Evolutionary conservation across 1,140 invertebrate genomes (phyloP).

Genomic region (Trichonephila clavata): DNA sequence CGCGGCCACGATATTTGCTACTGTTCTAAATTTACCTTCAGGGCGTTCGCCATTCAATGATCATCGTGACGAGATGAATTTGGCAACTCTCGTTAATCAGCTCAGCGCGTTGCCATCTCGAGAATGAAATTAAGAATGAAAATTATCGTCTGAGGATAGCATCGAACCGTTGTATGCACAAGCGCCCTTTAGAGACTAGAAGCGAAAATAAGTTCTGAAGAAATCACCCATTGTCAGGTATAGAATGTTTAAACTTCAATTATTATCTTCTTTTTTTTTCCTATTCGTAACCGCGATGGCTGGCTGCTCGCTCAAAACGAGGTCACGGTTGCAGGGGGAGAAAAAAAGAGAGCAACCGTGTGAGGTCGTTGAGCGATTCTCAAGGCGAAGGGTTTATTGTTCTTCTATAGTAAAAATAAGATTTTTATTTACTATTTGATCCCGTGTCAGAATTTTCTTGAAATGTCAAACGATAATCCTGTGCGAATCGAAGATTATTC

Average conservation of each 20-base stretch:
- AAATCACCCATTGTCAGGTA: constrained; percentile 69
- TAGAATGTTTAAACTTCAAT: constrained; percentile 75
- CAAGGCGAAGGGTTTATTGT: constrained; percentile 68
- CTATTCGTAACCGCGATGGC: constrained; percentile 63
- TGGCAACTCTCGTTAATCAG: constrained; percentile 46
- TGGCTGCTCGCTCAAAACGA: constrained; percentile 71
- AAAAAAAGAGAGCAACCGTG: constrained; percentile 63
- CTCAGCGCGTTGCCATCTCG: not conserved
- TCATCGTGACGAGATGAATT: constrained; percentile 52
- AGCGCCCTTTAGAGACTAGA: constrained; percentile 13
- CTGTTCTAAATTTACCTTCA: constrained; percentile 65
- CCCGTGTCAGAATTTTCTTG: constrained; percentile 22
- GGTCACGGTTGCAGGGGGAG: constrained; percentile 66
- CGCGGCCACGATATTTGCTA: constrained; percentile 47
- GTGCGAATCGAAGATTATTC: constrained; percentile 43
- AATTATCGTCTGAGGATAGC: constrained; percentile 20
- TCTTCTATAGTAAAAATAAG: constrained; percentile 64
- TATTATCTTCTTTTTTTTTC: constrained; percentile 51
- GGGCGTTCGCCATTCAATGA: constrained; percentile 14
- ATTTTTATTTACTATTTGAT: constrained; percentile 61
- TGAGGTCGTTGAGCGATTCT: constrained; percentile 74
- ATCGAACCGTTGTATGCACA: not conserved
- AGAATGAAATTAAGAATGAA: constrained; percentile 42
- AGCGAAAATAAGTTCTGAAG: constrained; percentile 36
- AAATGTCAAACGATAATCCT: constrained; percentile 55